Conservation (phyloP, 2,113 vertebrate species). For the Gnathonemus echidnorhynchus region DNA sequence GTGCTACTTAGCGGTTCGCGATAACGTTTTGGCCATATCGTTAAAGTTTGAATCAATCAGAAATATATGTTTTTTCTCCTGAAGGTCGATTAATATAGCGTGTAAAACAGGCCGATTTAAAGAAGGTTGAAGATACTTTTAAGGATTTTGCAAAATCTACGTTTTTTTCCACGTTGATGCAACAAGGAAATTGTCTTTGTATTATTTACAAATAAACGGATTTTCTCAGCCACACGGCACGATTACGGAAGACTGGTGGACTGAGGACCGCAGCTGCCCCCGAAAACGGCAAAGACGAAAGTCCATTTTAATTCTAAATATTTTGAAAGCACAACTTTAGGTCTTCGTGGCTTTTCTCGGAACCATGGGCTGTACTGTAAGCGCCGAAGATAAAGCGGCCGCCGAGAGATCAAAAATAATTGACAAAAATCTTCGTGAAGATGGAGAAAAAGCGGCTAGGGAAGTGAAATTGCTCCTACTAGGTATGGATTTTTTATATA, state of each 20-base stretch:
- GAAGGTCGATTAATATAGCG: neutral
- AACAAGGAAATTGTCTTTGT: neutral
- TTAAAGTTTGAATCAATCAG: neutral
- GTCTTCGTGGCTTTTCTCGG: conserved; percentile 33
- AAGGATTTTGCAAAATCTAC: neutral
- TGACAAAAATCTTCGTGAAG: conserved; percentile 89
- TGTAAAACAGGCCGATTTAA: neutral
- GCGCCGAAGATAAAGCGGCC: conserved; percentile 89
- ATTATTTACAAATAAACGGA: neutral
- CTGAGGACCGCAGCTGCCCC: neutral
- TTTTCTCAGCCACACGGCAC: neutral
- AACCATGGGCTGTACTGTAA: conserved; percentile 89
- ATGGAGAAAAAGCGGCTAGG: conserved; percentile 88
- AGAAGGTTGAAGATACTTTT: neutral
- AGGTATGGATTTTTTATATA: conserved; percentile 57
- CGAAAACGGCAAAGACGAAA: neutral
- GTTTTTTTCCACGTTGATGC: neutral
- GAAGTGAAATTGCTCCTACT: conserved; percentile 88
- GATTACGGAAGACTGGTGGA: neutral
- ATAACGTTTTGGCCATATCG: neutral
- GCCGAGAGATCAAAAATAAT: conserved; percentile 93
- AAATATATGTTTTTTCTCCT: neutral
- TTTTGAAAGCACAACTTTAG: conserved; percentile 13
- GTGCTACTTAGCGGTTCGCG: neutral
- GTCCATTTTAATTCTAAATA: neutral